Evolutionary conservation across 1,140 invertebrate species (phyloP).

Genomic region (Drosophila nigromelanica): DNA sequence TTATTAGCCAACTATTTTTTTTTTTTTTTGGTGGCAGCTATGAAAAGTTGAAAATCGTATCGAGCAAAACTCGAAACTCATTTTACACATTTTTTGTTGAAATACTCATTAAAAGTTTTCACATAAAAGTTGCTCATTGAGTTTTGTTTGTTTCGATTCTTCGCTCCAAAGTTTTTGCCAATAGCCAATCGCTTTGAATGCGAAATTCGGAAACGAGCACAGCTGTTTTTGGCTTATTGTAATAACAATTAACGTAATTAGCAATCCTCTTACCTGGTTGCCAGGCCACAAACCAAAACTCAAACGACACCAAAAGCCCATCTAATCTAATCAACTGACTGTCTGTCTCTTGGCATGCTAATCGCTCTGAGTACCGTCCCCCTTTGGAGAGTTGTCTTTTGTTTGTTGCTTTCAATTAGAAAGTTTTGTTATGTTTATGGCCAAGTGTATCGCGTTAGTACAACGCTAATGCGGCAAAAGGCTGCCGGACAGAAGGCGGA

Average conservation of each 20-base stretch:
- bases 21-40: background rate
- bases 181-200: slow-evolving; percentile 44
- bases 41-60: slow-evolving; percentile 16
- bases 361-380: slow-evolving; percentile 14
- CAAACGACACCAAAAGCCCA: slow-evolving; percentile 18
- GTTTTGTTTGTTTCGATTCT: slow-evolving; percentile 1
- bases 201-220: background rate
- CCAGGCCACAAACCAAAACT: slow-evolving; percentile 23
- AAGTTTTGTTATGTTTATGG: slow-evolving; percentile 51
- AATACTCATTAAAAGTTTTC: slow-evolving; percentile 76
- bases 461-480: slow-evolving; percentile 63
- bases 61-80: slow-evolving; percentile 40
- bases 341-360: background rate
- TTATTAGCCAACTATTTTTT: slow-evolving; percentile 28
- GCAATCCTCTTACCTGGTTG: slow-evolving; percentile 43
- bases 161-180: slow-evolving; percentile 10
- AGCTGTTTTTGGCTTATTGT: slow-evolving; percentile 52
- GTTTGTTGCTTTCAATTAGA: slow-evolving; percentile 67
- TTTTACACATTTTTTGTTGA: slow-evolving; percentile 60
- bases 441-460: slow-evolving; percentile 50
- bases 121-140: slow-evolving; percentile 39
- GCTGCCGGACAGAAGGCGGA: slow-evolving; percentile 40
- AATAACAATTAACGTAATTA: slow-evolving; percentile 71
- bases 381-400: slow-evolving; percentile 14
- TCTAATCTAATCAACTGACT: slow-evolving; percentile 58